phyloP scores from a whole-genome alignment of 1,140 invertebrate genomes.

The Platyscapa corneri region DNA sequence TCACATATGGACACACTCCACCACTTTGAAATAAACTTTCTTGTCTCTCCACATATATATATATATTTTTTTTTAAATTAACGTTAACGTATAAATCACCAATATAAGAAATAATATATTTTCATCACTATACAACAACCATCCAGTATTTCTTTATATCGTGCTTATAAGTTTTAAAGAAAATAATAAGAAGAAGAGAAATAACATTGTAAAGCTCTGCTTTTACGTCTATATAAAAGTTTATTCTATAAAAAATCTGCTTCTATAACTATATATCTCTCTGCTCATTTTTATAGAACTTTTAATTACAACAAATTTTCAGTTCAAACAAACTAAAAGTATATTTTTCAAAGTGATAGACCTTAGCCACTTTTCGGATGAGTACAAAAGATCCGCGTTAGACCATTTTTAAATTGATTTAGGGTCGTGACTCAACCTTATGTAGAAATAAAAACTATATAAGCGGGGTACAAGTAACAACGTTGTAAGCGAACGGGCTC shows the following conservation, averaged over 20 bases:
- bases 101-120: conserved; percentile 11
- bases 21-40: conserved; percentile 18
- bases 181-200: not conserved
- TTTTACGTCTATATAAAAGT: no score
- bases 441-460: conserved; percentile 59
- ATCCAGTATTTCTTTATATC: conserved; percentile 26
- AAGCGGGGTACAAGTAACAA: conserved; percentile 61
- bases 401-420: conserved; percentile 18
- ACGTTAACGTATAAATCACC: conserved; percentile 1
- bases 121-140: not conserved
- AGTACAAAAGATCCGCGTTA: conserved; percentile 15
- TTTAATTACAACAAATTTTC: not conserved
- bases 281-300: not conserved
- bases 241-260: not conserved
- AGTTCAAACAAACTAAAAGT: conserved; percentile 40
- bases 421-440: conserved; percentile 38
- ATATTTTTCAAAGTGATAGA: conserved; percentile 22
- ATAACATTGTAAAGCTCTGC: not conserved
- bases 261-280: not conserved
- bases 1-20: conserved; percentile 3
- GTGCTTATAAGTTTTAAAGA: not conserved
- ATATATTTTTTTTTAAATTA: not conserved
- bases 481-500: conserved; percentile 63
- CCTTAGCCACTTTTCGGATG: not conserved
- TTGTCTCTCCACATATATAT: not conserved